Conservation (phyloP, 2,113 vertebrate species). For the Trematocara marginatum region DNA sequence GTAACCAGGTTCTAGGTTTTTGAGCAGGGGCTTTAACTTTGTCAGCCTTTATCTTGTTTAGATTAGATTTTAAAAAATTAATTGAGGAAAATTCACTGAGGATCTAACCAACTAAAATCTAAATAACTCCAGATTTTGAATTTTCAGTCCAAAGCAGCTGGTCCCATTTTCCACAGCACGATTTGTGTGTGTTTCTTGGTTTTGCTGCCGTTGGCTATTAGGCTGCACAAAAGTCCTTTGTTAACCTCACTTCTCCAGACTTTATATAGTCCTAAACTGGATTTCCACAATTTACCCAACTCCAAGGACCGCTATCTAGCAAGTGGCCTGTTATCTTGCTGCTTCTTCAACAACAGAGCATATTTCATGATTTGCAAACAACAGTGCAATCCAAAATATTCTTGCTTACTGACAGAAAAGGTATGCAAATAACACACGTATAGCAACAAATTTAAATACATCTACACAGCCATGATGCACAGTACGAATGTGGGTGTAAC, state of each 20-base stretch:
- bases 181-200: not conserved
- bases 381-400: not conserved
- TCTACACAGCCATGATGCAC: slow-evolving; percentile 9
- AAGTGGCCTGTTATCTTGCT: not conserved
- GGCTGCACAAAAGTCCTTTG: not conserved
- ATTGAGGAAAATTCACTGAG: not conserved
- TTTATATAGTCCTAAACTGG: not conserved
- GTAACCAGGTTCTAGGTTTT: not conserved
- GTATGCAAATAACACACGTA: not conserved
- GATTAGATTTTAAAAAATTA: not conserved
- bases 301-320: not conserved
- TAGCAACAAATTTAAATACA: not conserved
- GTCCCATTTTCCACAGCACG: not conserved
- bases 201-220: not conserved
- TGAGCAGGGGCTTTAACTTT: not conserved
- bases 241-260: not conserved
- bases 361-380: not conserved
- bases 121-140: not conserved
- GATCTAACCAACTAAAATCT: not conserved
- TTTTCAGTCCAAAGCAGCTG: not conserved
- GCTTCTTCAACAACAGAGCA: not conserved
- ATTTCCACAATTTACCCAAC: not conserved
- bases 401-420: not conserved
- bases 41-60: not conserved
- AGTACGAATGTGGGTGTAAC: not conserved